Base-by-base conservation (phyloP, 2,797 vertebrate species). In the Scyliorhinus canicula region DNA sequence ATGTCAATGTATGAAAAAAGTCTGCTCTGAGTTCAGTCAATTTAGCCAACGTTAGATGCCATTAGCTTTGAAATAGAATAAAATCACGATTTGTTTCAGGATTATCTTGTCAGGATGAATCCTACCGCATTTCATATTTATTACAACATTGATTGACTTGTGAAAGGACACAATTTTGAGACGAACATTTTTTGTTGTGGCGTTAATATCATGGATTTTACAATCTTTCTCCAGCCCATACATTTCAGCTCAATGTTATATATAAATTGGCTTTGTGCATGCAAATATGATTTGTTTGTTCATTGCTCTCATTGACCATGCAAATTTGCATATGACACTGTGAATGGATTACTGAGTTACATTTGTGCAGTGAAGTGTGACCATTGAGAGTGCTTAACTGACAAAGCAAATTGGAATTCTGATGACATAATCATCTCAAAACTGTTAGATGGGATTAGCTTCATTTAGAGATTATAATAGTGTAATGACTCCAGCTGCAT, bases 31-130 rank as follows among this genome's bases (percentile, higher is more conserved):
- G 19, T 94, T 74, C 65, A 52, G 67, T 94, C 93, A 52, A 19
- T 94, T 71, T 93, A 93, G 63, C 67, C 47, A 74, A 31, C 12
- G 31, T 52, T 65, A 28, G 44, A 69, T 50, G 44, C 52, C 55
- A 94, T 74, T 94, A 52, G 47, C 67, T 71, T 74, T n/a, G 67
- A 94, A 94, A 71, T 94, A 24, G 67, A 94, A 94, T 55, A 71
- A 52, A 55, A 74, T 94, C 47, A 74, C 69, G 1, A 71, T 94
- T 94, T 74, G 67, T 71, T 74, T 71, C 63, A 21, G 67, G 47
- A 52, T 94, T 94, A 94, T 67, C 44, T 94, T 74, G 40, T 94
- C 40, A 74, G 26, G 16, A 12, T 74, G 47, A 28, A 0, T 7
- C n/a, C 31, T 35, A 94, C 31, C 31, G 55, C 50, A n/a, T 69